A percentile compares a stretch with the other conserved stretches of the same genome.
These are phyloP conservation scores for Athene noctua DNA, from an alignment of 2,113 vertebrate genomes.

Conservation along the genomic window DNA sequence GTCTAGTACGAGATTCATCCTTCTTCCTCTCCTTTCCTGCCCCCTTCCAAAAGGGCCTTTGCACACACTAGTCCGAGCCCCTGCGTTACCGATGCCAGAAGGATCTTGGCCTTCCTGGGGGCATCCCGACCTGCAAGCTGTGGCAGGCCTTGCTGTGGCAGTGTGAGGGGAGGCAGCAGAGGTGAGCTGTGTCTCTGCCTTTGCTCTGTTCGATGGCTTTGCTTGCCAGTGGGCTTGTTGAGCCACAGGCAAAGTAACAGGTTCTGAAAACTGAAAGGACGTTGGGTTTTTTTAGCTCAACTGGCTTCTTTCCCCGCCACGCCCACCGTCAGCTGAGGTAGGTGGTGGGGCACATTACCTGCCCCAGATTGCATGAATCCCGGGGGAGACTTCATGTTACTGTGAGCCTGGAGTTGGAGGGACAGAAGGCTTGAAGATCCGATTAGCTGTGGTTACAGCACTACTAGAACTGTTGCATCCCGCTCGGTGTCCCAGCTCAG, in stretches of 20 bases:
- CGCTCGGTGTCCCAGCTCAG: background rate
- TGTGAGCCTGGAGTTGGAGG: background rate
- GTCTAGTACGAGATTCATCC: background rate
- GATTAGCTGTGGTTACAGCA: background rate
- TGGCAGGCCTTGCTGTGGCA: background rate
- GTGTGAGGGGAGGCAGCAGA: background rate
- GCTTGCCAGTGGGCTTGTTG: background rate
- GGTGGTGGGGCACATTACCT: background rate
- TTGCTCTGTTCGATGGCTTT: background rate
- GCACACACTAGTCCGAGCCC: fast-evolving
- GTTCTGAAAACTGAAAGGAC: background rate
- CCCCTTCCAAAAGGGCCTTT: background rate
- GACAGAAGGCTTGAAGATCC: background rate
- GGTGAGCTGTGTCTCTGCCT: background rate
- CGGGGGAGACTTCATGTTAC: fast-evolving
- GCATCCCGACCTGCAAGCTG: background rate
- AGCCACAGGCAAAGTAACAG: background rate
- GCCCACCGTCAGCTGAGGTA: background rate
- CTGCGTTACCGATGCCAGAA: background rate
- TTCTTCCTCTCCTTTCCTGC: background rate
- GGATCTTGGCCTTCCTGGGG: background rate
- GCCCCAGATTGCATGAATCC: background rate
- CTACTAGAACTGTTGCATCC: background rate
- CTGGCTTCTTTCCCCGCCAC: background rate
- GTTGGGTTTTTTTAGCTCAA: background rate